phyloP scores from a whole-genome alignment of 2,113 vertebrate genomes.

The Chaetura pelagica region DNA sequence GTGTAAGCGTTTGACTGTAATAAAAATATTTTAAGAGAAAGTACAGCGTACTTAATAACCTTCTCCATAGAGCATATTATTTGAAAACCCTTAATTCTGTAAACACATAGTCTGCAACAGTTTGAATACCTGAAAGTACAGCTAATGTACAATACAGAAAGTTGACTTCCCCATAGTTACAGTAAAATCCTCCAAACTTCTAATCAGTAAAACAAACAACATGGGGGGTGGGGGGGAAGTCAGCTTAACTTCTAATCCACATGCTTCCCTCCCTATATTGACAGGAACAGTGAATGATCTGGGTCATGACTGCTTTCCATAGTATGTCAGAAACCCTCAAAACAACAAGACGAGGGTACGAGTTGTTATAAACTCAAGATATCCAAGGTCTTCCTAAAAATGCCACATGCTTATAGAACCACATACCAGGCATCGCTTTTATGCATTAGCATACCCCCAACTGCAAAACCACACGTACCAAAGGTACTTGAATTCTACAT shows the following conservation, averaged over 20 bases:
- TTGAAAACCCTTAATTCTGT: neutral
- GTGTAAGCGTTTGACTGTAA: neutral
- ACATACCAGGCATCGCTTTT: neutral
- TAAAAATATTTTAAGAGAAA: neutral
- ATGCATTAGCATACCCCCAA: neutral
- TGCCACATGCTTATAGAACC: neutral
- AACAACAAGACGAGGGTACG: neutral
- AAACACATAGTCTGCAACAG: neutral
- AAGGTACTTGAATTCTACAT: neutral
- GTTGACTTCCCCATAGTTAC: neutral
- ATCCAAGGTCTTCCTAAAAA: neutral
- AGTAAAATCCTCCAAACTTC: neutral
- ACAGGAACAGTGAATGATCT: neutral
- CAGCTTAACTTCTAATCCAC: neutral
- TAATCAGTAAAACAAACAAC: neutral
- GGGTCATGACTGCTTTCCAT: neutral
- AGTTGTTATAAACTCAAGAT: neutral
- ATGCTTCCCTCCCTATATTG: too few species aligned
- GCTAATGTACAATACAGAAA: neutral
- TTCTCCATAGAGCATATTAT: neutral
- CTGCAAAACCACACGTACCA: neutral
- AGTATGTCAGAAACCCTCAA: neutral
- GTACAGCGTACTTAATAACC: neutral
- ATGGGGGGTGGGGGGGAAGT: too few species aligned
- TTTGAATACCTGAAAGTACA: neutral